A percentile compares a stretch with the other conserved stretches of the same genome.
Conservation (phyloP, 2,888 invertebrate species). For the Brenthis hecate region DNA sequence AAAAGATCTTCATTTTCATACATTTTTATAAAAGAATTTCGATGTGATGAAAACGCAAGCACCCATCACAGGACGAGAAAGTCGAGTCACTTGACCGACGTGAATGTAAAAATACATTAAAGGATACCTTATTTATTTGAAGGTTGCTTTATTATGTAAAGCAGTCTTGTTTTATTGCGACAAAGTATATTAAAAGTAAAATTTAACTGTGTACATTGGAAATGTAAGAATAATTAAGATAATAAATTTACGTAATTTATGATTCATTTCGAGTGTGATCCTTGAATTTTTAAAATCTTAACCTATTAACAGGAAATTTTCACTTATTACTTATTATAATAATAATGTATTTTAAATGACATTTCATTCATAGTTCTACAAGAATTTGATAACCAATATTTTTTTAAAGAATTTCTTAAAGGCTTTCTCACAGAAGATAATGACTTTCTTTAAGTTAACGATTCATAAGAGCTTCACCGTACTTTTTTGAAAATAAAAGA, state of each 20-base stretch:
- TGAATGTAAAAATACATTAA: slow-evolving; percentile 47
- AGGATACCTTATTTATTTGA: slow-evolving; percentile 27
- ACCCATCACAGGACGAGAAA: slow-evolving; percentile 61
- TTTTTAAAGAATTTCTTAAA: too few species aligned
- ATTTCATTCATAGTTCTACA: background rate
- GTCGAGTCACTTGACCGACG: slow-evolving; percentile 53
- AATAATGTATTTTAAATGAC: background rate
- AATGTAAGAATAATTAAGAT: slow-evolving; percentile 18
- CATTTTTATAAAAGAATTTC: slow-evolving; percentile 44
- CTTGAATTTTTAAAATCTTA: slow-evolving; percentile 12
- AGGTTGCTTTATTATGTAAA: slow-evolving; percentile 31
- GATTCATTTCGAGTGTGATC: slow-evolving; percentile 14
- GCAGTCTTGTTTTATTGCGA: slow-evolving; percentile 16
- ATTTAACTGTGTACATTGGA: slow-evolving; percentile 6
- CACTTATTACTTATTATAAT: background rate
- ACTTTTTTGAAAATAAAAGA: too few species aligned
- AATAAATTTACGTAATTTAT: slow-evolving; percentile 23
- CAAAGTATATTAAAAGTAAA: slow-evolving; percentile 25
- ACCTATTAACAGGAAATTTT: slow-evolving; percentile 7
- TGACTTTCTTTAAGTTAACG: too few species aligned
- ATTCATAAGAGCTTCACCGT: too few species aligned
- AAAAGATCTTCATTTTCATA: too few species aligned
- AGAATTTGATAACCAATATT: too few species aligned
- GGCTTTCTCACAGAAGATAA: too few species aligned
- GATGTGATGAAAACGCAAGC: slow-evolving; percentile 58